Evolutionary conservation across 2,888 invertebrate species (phyloP), one percentile per base, ranked within the genome.

Genomic region (Empis stercorea): DNA sequence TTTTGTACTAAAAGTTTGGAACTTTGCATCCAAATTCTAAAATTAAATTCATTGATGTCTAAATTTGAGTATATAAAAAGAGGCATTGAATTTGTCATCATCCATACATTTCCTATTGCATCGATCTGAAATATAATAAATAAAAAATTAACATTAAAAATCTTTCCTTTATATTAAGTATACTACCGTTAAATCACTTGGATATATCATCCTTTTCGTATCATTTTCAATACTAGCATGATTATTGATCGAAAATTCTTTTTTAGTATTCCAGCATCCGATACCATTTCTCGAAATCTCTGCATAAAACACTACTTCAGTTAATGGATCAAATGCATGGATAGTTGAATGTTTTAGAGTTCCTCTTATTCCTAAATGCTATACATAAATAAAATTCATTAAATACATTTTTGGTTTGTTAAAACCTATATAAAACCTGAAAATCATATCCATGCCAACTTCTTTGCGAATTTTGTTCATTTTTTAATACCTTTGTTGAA

Each of bases 251-350:
- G 64, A 64, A 39, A 82, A 72, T 0, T 71, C 61, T 9, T 62
- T 65, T 1, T 66, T 70, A 0, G 74, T 74, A 56, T 84, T 81
- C 87, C 87, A 87, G 58, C 87, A 88, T 0, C 81, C 80, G 0
- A 88, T 63, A 0, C 81, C 81, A 57, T 84, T 80, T 15, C 75
- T 72, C 34, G 80, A 82, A 1, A 87, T 76, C 53, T 84, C 76
- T 0, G 79, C 79, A 59, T 80, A 80, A 66, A 87, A 84, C 37
- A 86, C 64, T 2, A 80, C 75, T 1, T 76, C 76, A 0, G 77
- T 74, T 0, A 65, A 58, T 4, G 70, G 61, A 60, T 87, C 82
- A 46, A 80, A 71, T 40, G 74, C 76, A 46, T 84, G 81, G 60
- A 82, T 79, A 0, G 85, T 81, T 0, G 80, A 76, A 60, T 87